Evolutionary conservation across 2,113 vertebrate genomes (phyloP).

Genomic region (Zootoca vivipara): DNA sequence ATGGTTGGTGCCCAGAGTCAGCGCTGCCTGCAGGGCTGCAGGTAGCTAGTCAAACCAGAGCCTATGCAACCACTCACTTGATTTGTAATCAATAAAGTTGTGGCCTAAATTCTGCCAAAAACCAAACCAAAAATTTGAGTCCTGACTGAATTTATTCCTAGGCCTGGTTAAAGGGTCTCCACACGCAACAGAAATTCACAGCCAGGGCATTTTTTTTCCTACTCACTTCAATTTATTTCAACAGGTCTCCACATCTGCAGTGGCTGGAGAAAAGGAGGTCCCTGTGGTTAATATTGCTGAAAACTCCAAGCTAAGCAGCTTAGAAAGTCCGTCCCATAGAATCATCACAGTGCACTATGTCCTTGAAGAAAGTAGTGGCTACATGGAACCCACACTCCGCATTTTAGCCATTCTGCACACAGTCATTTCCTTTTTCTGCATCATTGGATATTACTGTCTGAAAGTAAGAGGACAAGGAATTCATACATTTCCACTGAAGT

Average conservation of each 20-base stretch:
- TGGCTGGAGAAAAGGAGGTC: conserved; percentile 84
- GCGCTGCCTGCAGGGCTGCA: too few species aligned
- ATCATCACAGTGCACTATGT: conserved; percentile 88
- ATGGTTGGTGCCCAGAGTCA: too few species aligned
- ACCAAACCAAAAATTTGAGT: too few species aligned
- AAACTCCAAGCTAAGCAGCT: conserved; percentile 54
- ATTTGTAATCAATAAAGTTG: too few species aligned
- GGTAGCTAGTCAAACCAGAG: too few species aligned
- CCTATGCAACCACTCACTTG: too few species aligned
- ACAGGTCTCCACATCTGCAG: conserved; percentile 92
- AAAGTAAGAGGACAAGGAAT: conserved; percentile 76
- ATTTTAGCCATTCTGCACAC: conserved; percentile 94
- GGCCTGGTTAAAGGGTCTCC: too few species aligned
- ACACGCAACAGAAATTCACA: too few species aligned
- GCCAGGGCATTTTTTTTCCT: not conserved
- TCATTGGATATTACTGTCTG: conserved; percentile 97
- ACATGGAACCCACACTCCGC: conserved; percentile 93
- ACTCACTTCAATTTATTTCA: conserved; percentile 45
- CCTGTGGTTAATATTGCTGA: conserved; percentile 62
- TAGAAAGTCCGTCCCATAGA: conserved; percentile 56
- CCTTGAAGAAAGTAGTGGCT: conserved; percentile 95
- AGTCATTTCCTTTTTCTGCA: conserved; percentile 97
- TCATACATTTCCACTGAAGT: not conserved
- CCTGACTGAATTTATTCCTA: too few species aligned
- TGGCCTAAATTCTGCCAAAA: too few species aligned